phyloP scores from a whole-genome alignment of 2,888 invertebrate genomes.

The Meta bourneti region DNA sequence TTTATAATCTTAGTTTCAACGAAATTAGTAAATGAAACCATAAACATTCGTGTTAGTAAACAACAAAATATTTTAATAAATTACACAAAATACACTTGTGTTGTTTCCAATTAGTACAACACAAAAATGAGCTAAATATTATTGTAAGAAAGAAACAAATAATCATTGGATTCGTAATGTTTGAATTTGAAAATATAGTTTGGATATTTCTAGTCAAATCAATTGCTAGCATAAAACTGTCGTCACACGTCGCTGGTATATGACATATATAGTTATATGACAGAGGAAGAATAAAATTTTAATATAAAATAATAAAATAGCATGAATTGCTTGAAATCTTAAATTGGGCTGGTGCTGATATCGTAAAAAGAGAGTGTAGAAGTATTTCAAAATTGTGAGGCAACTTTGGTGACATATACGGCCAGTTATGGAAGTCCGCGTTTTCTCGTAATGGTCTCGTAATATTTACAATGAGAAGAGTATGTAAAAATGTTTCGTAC shows the following conservation, averaged over 20 bases:
- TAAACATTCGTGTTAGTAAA: not conserved
- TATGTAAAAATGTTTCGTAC: too few species aligned
- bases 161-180: not conserved
- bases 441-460: conserved; percentile 24
- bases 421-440: conserved; percentile 71
- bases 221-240: too few species aligned
- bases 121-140: not conserved
- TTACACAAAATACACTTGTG: not conserved
- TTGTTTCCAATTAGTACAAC: not conserved
- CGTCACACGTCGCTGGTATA: too few species aligned
- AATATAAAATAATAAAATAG: not conserved
- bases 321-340: not conserved
- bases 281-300: not conserved
- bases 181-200: not conserved
- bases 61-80: not conserved
- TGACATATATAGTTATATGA: too few species aligned
- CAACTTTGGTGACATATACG: conserved; percentile 72
- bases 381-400: conserved; percentile 49
- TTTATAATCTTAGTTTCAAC: not conserved
- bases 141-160: not conserved
- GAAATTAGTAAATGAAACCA: not conserved
- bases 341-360: not conserved
- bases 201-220: not conserved
- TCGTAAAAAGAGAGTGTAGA: not conserved
- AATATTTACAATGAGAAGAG: conserved; percentile 1